These are phyloP conservation scores for Eublepharis macularius DNA, from an alignment of 2,113 vertebrate genomes.

Conservation along the genomic window DNA sequence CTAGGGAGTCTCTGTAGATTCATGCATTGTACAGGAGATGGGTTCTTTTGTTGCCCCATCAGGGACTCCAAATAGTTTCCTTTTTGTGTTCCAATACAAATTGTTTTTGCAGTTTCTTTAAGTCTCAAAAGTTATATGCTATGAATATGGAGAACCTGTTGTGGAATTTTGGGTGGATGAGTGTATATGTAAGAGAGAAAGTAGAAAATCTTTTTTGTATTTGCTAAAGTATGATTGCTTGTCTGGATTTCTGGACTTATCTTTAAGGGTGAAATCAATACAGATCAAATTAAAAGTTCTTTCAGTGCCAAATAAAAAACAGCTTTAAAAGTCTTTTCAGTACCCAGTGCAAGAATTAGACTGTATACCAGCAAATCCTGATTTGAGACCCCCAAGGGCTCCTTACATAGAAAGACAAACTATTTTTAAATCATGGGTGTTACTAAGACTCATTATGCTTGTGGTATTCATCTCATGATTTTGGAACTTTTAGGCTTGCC, in stretches of 20 bases:
- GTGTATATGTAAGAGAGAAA: too few species aligned
- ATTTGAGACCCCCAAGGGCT: neutral
- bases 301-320: neutral
- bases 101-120: neutral
- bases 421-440: conserved; percentile 6
- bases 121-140: neutral
- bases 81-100: too few species aligned
- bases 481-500: neutral
- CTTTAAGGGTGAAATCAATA: neutral
- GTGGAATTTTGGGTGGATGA: neutral
- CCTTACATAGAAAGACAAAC: neutral
- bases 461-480: neutral
- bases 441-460: conserved; percentile 2
- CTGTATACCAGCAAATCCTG: neutral
- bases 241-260: neutral
- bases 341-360: neutral
- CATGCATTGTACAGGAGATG: neutral
- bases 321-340: neutral
- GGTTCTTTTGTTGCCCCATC: neutral
- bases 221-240: neutral
- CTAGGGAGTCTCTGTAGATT: neutral
- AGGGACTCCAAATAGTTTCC: neutral
- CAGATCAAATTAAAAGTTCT: neutral
- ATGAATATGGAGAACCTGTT: neutral
- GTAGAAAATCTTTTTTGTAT: too few species aligned